These are phyloP conservation scores for Muschampia plurimacula DNA, from an alignment of 2,888 invertebrate genomes.

Conservation along the genomic window DNA sequence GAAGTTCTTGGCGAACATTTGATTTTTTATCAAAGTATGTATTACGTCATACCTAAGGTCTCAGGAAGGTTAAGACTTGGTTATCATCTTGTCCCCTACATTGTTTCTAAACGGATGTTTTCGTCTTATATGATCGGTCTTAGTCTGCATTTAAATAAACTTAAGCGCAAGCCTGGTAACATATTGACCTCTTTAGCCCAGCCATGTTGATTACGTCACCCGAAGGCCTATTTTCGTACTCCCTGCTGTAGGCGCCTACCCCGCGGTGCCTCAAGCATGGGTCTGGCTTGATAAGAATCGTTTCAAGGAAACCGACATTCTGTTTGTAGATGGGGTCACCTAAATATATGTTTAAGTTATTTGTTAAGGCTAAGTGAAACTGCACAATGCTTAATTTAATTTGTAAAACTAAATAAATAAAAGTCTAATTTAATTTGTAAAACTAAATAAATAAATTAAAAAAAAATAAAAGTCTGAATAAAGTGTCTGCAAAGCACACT, in stretches of 20 bases:
- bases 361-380: background rate
- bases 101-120: conserved; percentile 30
- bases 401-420: background rate
- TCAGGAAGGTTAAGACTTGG: background rate
- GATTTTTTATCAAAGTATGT: background rate
- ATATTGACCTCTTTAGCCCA: conserved; percentile 39
- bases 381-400: background rate
- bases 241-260: conserved; percentile 27
- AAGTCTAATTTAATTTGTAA: background rate
- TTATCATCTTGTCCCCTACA: background rate
- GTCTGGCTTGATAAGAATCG: conserved; percentile 35
- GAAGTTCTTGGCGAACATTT: background rate
- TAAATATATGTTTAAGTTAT: background rate
- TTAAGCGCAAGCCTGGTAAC: conserved; percentile 31
- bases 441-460: too few species aligned
- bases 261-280: conserved; percentile 38
- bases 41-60: background rate
- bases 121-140: conserved; percentile 15
- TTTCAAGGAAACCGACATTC: conserved; percentile 36
- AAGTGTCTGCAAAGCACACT: too few species aligned
- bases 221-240: conserved; percentile 33
- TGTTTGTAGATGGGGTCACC: conserved; percentile 11
- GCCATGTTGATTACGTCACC: conserved; percentile 30
- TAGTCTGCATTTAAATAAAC: conserved; percentile 27
- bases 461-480: too few species aligned